Evolutionary conservation across 2,113 vertebrate species (phyloP), one percentile per base, ranked within the genome.

Genomic region (Gavialis gangeticus): DNA sequence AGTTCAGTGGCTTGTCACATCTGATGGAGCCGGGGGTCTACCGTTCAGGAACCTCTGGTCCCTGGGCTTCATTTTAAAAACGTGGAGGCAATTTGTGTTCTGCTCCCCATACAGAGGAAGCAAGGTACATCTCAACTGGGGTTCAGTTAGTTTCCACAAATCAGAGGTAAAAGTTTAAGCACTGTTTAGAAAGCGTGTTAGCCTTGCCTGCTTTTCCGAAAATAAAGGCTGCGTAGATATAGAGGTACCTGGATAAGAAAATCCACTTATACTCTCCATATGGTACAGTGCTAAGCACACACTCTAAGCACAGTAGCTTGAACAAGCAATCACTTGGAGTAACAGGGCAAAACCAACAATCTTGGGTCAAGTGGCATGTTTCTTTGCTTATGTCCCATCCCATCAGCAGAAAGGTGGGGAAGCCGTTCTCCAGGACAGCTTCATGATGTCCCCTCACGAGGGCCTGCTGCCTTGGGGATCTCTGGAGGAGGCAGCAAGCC

Each of bases 331-430:
- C 94, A 96, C 84, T 86, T 94, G 80, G 63, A 22, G 13, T 58
- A 54, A 58, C 55, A 85, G 77, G 94, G 84, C 90, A 85, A 82
- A 96, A 97, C 94, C 95, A 91, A 94, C 95, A 90, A 94, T 90
- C 90, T 95, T 94, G 92, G 95, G 96, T 96, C 94, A 96, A 94
- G 84, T 93, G 92, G 91, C 95, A 90, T 97, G 81, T 79, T 97
- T 96, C 92, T 94, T 94, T 96, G 96, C 92, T 96, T 95, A 93
- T 93, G 93, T 96, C 86, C 94, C 91, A 95, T 94, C 95, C 96
- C 91, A 88, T 95, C 88, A 67, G 91, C 63, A 75, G 92, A 96
- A 94, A 94, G 96, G 95, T 96, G 95, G 94, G 95, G 92, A 94
- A 96, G 95, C 66, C 88, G 79, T 92, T 88, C 94, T 91, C 81